Base-by-base conservation (phyloP, 2,888 invertebrate species). In the Scaptomyza flava region DNA sequence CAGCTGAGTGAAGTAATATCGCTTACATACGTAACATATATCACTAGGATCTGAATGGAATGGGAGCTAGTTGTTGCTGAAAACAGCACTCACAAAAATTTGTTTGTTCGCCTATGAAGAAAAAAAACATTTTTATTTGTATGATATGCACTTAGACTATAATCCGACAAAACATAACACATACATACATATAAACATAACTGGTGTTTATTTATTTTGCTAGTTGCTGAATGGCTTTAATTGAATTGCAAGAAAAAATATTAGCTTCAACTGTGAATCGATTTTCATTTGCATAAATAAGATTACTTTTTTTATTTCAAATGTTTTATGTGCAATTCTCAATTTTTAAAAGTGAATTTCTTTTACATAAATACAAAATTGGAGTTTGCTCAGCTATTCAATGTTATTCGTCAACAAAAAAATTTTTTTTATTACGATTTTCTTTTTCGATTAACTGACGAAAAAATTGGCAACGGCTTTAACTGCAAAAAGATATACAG, bases 1-100 rank as follows among this genome's bases (percentile, higher is more conserved):
- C 87, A 85, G 79, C 64, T 85, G 87, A 87, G 68, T 84, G 80
- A 82, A 82, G 82, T 77, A 80, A 85, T 85, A 85, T 87, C 85
- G 82, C 79, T 80, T 82, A 85, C 87, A 87, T 85, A 85, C 77
- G 80, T 85, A 77, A 80, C 78, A 72, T 78, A 82, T 67, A 34
- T 54, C 51, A 36, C 38, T 38, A 38, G 50, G 11, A 38, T 11
- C 11, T 20, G 31, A 20, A 14, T 46, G 11, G 7, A 33, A 6
- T 31, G 20, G 23, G 7, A 45, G 36, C 33, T 33, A 41, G 42
- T 48, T 38, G 38, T 38, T 41, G 54, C 34, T 33, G 53, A n/a
- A 34, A 38, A 51, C 48, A 79, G 62, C 82, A 80, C 81, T 82
- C 82, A 77, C 56, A 57, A 78, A 85, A 83, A 85, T 85, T 17